Evolutionary conservation across 2,888 invertebrate genomes (phyloP).

Genomic region (Tenthredo mesomela): DNA sequence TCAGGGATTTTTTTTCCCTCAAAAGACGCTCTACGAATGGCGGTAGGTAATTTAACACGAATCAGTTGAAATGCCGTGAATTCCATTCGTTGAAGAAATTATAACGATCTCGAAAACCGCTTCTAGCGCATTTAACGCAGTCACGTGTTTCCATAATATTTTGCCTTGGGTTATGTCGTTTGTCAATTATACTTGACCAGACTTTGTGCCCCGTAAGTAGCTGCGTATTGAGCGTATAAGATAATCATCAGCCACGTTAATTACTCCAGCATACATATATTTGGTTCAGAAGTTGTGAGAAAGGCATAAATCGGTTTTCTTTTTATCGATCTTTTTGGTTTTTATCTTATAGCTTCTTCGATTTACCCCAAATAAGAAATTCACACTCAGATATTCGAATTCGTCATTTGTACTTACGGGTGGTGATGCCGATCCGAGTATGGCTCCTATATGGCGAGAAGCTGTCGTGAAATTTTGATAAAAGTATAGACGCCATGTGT

Average conservation of each 20-base stretch:
- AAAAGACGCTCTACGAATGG: slow-evolving; percentile 79
- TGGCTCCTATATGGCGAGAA: slow-evolving; percentile 19
- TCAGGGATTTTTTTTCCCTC: slow-evolving; percentile 75
- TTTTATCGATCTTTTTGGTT: neutral
- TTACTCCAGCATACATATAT: neutral
- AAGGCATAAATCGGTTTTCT: neutral
- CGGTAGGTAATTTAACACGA: slow-evolving; percentile 78
- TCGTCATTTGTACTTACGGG: slow-evolving; percentile 17
- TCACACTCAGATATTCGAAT: neutral
- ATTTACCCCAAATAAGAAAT: neutral
- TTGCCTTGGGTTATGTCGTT: neutral
- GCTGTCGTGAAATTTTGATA: slow-evolving; percentile 31
- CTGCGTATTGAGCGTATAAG: neutral
- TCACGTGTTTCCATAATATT: slow-evolving; percentile 37
- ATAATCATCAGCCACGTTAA: neutral
- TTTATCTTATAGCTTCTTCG: neutral
- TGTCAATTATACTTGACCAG: slow-evolving; percentile 21
- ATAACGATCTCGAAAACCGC: neutral
- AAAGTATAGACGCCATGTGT: slow-evolving; percentile 45
- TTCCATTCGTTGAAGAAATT: slow-evolving; percentile 8
- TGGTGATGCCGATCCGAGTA: slow-evolving; percentile 17
- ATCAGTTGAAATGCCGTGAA: slow-evolving; percentile 64
- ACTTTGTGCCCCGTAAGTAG: neutral
- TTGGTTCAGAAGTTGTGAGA: neutral
- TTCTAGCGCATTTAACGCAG: slow-evolving; percentile 8